Percentiles rank a stretch among this genome's conserved stretches.
Evolutionary conservation across 2,113 vertebrate species (phyloP).

Genomic region (Antennarius striatus): DNA sequence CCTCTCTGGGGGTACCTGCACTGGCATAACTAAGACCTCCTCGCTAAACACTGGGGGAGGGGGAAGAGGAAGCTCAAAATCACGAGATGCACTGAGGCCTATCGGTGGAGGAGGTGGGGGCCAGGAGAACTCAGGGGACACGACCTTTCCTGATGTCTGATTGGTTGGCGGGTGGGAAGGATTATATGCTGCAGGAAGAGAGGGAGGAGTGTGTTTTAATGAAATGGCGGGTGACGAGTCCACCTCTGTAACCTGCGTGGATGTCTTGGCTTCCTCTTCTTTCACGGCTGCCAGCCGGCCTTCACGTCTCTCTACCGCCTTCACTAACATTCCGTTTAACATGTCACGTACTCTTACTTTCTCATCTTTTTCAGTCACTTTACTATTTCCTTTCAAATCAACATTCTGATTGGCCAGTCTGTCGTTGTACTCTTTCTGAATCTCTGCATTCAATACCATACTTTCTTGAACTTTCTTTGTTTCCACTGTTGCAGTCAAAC

Average conservation of each 20-base stretch:
- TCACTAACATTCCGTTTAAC: constrained; percentile 59
- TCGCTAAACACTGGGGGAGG: constrained; percentile 64
- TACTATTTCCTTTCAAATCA: constrained; percentile 48
- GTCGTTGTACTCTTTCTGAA: constrained; percentile 39
- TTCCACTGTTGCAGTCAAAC: constrained; percentile 18
- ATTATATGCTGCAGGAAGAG: constrained; percentile 79
- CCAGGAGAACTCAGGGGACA: constrained; percentile 61
- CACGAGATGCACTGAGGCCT: constrained; percentile 70
- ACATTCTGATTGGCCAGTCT: constrained; percentile 47
- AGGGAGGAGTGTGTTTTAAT: constrained; percentile 67
- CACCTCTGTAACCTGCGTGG: constrained; percentile 13
- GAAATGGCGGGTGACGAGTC: constrained; percentile 32
- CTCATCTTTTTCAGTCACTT: constrained; percentile 40
- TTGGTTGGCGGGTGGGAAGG: constrained; percentile 80
- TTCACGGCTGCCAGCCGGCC: constrained; percentile 35
- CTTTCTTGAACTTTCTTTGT: constrained; percentile 57
- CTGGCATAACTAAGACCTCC: constrained; percentile 34
- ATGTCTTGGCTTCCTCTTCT: constrained; percentile 16
- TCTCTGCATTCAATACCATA: constrained; percentile 47
- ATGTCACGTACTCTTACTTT: constrained; percentile 58
- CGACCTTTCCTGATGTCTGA: constrained; percentile 52
- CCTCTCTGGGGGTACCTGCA: constrained; percentile 55
- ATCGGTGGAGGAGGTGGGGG: constrained; percentile 83
- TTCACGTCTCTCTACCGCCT: constrained; percentile 46
- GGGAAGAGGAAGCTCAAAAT: constrained; percentile 72